phyloP scores from a whole-genome alignment of 1,140 invertebrate genomes.

The Matsumurasca onukii region DNA sequence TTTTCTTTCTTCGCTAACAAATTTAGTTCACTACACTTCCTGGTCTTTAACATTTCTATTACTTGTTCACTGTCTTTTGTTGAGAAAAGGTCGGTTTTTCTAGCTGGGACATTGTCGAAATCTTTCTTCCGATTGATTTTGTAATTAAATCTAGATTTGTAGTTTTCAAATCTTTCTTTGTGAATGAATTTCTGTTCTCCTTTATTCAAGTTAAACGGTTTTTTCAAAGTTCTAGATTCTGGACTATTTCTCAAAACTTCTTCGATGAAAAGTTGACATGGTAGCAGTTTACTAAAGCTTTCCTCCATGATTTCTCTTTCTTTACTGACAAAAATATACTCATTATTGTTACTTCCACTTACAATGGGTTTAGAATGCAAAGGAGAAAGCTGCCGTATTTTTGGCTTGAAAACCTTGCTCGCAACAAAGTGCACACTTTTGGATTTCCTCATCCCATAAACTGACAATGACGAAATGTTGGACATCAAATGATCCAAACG shows the following conservation, averaged over 20 bases:
- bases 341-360: slow-evolving; percentile 7
- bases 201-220: background rate
- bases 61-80: slow-evolving; percentile 22
- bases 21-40: background rate
- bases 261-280: background rate
- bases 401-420: background rate
- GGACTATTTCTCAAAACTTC: background rate
- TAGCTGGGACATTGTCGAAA: background rate
- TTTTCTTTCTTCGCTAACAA: background rate
- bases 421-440: background rate
- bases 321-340: too few species aligned
- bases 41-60: slow-evolving; percentile 17
- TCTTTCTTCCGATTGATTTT: background rate
- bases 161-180: slow-evolving; percentile 8
- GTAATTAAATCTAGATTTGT: slow-evolving; percentile 10
- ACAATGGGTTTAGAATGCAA: background rate
- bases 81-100: background rate
- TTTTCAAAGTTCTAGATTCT: background rate
- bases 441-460: background rate
- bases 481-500: slow-evolving; percentile 7
- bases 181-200: background rate
- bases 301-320: slow-evolving; percentile 1
- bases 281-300: background rate
- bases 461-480: background rate
- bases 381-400: background rate